Base-by-base conservation (phyloP, 2,888 invertebrate species). In the Bombylius major region DNA sequence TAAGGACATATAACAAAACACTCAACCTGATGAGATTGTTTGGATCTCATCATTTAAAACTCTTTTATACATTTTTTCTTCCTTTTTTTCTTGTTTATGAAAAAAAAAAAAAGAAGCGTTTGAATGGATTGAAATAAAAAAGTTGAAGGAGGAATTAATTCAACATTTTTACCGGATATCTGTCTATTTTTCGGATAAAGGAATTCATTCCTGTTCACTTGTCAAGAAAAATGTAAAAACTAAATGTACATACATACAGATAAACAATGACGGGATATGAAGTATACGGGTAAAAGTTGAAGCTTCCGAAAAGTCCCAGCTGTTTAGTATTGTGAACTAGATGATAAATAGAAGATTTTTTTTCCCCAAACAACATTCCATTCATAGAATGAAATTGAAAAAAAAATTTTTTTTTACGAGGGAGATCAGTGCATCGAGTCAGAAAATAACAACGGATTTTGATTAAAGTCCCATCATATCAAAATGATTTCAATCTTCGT, bases 371-470 rank as follows among this genome's bases (percentile, higher is more conserved):
- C 23, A 23, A 23, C 23, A 23, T 23, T 23, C 23, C 23, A 23
- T 23, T 23, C 23, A 23, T 23, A 23, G 23, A 23, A 23, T 3
- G 3, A 23, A 23, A 23, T 23, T 2, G 3, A 23, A 23, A 23
- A 23, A 23, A 23, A 23, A 23, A 23, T 23, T 1, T 23, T 11
- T 44, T 8, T 44, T 12, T 13, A 44, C n/a, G 14, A 53, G 68
- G 65, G 70, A 75, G 76, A 77, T 78, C 76, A 76, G 78, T 76
- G 78, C 77, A 79, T 72, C 77, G 76, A 76, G 72, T 75, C 72
- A 78, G 78, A 79, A 79, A 79, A 79, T 78, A 76, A 78, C 78
- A 77, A 74, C 75, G 72, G 75, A 74, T 73, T 73, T 73, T 73
- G 73, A 73, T 73, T 73, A 73, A 71, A 72, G 70, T 71, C 69